Evolutionary conservation across 2,888 invertebrate genomes (phyloP), one percentile per base, ranked within the genome.

Genomic region (Aleiodes leptofemur): DNA sequence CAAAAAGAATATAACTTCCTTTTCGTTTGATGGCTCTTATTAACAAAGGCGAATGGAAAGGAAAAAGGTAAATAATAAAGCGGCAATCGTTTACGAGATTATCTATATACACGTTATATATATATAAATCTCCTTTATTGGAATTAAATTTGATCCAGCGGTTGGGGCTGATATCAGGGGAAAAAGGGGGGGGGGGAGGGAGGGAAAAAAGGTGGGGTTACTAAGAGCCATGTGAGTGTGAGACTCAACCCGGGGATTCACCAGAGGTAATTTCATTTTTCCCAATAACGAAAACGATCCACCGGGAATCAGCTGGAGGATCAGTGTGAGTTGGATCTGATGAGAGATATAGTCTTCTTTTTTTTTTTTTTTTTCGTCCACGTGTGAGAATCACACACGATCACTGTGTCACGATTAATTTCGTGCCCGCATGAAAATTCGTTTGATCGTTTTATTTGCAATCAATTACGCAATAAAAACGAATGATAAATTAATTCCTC

Each of bases 261-360:
- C 59, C 43, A 8, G 57, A 70, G 48, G 61, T 74, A 74, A 74
- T 74, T 74, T 66, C 70, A 74, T 74, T 74, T 74, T 70, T 74
- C 55, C 68, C 74, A 70, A 70, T 74, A 74, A 74, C 70, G 64
- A 50, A 64, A 74, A 53, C 64, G 69, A 55, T 64, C 74, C 64
- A 14, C 14, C 8, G 74, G 69, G 74, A 69, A 74, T 66, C 64
- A 64, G 13, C 13, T 29, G 34, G 23, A 48, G 55, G 57, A 68
- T 34, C 11, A 69, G 51, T 68, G 64, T 14, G 61, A 16, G 43
- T 16, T 43, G n/a, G 38, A 59, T 59, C 23, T 14, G 34, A 7
- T 38, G 9, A 29, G 61, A 57, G 48, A 53, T 74, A 69, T 69
- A 43, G 9, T 55, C 23, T n/a, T 53, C 38, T 74, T 61, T 3